Evolutionary conservation across 1,140 invertebrate species (phyloP), one percentile per base, ranked within the genome.

Genomic region (Hypsibius dujardini): DNA sequence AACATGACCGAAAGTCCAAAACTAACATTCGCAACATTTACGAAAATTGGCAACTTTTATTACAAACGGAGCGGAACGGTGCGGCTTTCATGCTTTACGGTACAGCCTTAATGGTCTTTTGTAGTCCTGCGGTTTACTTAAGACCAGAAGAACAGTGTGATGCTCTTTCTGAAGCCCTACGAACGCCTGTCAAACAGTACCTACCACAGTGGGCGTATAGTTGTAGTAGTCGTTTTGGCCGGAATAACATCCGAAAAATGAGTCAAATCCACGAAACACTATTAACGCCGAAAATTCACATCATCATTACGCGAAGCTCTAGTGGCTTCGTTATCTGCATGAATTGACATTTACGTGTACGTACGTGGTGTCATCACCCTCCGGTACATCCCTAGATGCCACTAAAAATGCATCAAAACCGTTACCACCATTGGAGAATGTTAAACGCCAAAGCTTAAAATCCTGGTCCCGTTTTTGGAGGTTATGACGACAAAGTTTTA

Each of bases 151-250:
- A n/a, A n/a, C n/a, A n/a, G n/a, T n/a, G n/a, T n/a, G n/a, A n/a
- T n/a, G n/a, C n/a, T n/a, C n/a, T n/a, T n/a, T n/a, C n/a, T n/a
- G n/a, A n/a, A n/a, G n/a, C n/a, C n/a, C n/a, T n/a, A n/a, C n/a
- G n/a, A n/a, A n/a, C n/a, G n/a, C n/a, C n/a, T n/a, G n/a, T n/a
- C n/a, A n/a, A 56, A 56, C 50, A 7, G 50, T 56, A 56, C 50
- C 7, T 56, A 56, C 50, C 50, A 42, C 42, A 14, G 3, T 42
- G 12, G 42, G 12, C 3, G 77, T 79, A 72, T 91, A 88, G 73
- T 86, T 83, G 77, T 87, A 91, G 76, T 92, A 92, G 79, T 92
- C 90, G 72, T 90, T 84, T 67, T 85, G 84, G 1, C 88, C 89
- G 69, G 86, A 85, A 83, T 86, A 89, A 77, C 90, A 91, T 14